These are phyloP conservation scores for Mechanitis mazaeus DNA, from an alignment of 2,888 invertebrate genomes.

Conservation along the genomic window DNA sequence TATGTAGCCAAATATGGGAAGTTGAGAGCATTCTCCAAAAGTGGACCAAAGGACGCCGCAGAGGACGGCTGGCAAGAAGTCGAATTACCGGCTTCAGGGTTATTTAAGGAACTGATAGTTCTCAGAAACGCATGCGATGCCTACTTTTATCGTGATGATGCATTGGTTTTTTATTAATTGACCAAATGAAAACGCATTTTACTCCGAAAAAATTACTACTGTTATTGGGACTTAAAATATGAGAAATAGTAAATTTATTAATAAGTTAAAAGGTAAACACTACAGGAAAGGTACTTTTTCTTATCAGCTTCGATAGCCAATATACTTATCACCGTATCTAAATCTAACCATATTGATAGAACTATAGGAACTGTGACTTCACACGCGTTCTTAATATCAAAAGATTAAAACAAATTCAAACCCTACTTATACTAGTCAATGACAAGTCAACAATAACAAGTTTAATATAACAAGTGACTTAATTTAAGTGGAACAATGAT, in stretches of 20 bases:
- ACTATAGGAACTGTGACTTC: constrained; percentile 43
- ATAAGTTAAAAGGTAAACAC: too few relatives aligned
- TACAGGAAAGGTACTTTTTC: constrained; percentile 1
- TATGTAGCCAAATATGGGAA: constrained; percentile 66
- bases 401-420: constrained; percentile 31
- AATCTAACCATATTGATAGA: constrained; percentile 42
- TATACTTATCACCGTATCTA: constrained; percentile 45
- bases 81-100: constrained; percentile 48
- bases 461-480: too few relatives aligned
- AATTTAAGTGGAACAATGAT: background rate
- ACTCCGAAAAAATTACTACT: background rate
- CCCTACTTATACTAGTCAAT: constrained; percentile 1
- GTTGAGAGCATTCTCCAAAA: constrained; percentile 53
- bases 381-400: constrained; percentile 32
- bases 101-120: constrained; percentile 61
- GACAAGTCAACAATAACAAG: too few relatives aligned
- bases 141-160: constrained; percentile 52
- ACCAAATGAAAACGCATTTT: constrained; percentile 25
- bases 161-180: constrained; percentile 46
- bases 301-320: constrained; percentile 37
- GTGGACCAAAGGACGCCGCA: constrained; percentile 68
- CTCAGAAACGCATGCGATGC: constrained; percentile 62
- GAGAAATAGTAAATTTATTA: too few relatives aligned
- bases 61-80: constrained; percentile 59
- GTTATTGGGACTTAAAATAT: too few relatives aligned